These are phyloP conservation scores for Rhinella marina DNA, from an alignment of 2,797 vertebrate genomes.

Conservation along the genomic window DNA sequence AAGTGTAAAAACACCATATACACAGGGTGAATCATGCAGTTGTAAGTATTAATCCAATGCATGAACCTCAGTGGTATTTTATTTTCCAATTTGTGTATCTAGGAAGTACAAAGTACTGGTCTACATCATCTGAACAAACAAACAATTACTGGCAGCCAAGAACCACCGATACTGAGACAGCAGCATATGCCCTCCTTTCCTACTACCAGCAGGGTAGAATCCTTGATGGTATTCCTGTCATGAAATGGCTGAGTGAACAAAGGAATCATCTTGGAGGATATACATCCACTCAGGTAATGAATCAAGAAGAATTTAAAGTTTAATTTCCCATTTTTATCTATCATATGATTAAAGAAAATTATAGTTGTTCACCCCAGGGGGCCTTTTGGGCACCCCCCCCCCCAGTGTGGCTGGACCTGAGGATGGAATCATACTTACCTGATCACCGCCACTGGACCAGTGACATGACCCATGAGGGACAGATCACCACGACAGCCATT, in stretches of 20 bases:
- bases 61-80: background rate
- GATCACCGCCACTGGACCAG: too few species aligned
- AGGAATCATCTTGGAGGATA: conserved; percentile 73
- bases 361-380: too few species aligned
- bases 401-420: too few species aligned
- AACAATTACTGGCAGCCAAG: conserved; percentile 56
- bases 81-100: background rate
- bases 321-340: too few species aligned
- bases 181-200: conserved; percentile 73
- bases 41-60: background rate
- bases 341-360: too few species aligned
- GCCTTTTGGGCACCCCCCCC: too few species aligned
- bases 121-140: conserved; percentile 59
- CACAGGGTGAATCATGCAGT: too few species aligned
- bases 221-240: conserved; percentile 67
- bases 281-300: conserved; percentile 74
- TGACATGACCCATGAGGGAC: too few species aligned
- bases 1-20: too few species aligned
- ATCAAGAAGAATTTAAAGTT: background rate
- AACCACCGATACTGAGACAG: conserved; percentile 74
- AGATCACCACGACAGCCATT: too few species aligned
- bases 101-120: conserved; percentile 69
- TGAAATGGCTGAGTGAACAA: conserved; percentile 77
- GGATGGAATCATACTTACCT: too few species aligned
- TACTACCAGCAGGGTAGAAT: conserved; percentile 64